These are phyloP conservation scores for Cerceris rybyensis DNA, from an alignment of 2,888 invertebrate species.

Conservation along the genomic window DNA sequence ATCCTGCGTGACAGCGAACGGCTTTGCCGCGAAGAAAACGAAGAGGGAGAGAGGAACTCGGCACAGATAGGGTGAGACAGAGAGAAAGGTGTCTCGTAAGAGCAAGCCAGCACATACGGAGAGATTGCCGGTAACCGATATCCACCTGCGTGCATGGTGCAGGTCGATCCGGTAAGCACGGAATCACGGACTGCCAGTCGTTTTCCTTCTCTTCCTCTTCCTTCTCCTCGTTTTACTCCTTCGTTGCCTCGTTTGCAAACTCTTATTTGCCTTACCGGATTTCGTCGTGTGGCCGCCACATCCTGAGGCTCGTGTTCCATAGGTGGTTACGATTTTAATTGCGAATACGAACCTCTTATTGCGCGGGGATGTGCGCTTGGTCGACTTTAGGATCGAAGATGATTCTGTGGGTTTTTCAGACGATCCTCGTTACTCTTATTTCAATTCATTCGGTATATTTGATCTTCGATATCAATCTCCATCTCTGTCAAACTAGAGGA, in stretches of 20 bases:
- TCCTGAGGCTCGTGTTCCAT: conserved; percentile 74
- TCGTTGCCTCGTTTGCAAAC: conserved; percentile 50
- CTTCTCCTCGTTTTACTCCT: conserved; percentile 42
- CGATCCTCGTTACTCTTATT: not conserved
- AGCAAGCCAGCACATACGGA: conserved; percentile 42
- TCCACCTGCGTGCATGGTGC: conserved; percentile 59
- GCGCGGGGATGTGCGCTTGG: conserved; percentile 54
- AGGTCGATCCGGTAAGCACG: conserved; percentile 64
- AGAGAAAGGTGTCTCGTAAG: conserved; percentile 14
- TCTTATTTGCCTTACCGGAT: conserved; percentile 73
- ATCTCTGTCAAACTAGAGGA: conserved; percentile 44
- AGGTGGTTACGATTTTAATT: conserved; percentile 19
- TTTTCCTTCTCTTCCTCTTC: conserved; percentile 40
- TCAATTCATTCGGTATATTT: no score
- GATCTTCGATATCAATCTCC: conserved; percentile 45
- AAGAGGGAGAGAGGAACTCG: conserved; percentile 26
- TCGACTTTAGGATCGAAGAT: conserved; percentile 15
- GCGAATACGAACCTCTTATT: conserved; percentile 12
- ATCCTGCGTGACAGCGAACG: conserved; percentile 75
- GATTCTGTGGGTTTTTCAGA: conserved; percentile 13
- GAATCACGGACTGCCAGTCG: conserved; percentile 67
- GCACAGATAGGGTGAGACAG: conserved; percentile 17
- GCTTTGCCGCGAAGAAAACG: conserved; percentile 42
- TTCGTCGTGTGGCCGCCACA: conserved; percentile 70
- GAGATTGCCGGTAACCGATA: conserved; percentile 75